Base-by-base conservation (phyloP, 2,888 invertebrate species). In the Lasioglossum leucozonium region DNA sequence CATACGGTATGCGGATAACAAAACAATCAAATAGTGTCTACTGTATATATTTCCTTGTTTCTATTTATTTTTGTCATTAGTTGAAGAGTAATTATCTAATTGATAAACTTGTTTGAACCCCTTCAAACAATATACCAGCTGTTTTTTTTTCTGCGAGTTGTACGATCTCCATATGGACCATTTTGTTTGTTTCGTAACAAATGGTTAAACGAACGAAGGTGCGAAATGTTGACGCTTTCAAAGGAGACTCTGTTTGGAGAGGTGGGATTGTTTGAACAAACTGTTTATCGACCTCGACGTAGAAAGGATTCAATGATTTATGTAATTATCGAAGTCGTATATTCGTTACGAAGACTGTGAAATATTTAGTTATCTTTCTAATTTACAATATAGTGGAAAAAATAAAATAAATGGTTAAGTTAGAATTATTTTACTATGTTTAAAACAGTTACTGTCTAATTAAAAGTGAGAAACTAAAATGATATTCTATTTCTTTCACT, bases 171-270 rank as follows among this genome's bases (percentile, higher is more conserved):
- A 26, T 58, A 44, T 30, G n/a, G 34, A 44, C n/a, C 18, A 47
- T 30, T 3, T 51, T 51, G n/a, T 84, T 75, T 77, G 40, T 44
- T 40, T 47, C 11, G n/a, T 84, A 72, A 26, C 8, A 55, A 16
- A 51, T 37, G 26, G 3, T 5, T n/a, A n/a, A 51, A 82, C 44
- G 75, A 58, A 71, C 37, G 16, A 10, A n/a, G 42, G 40, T 72
- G 77, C n/a, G 51, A 58, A 67, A 67, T n/a, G 40, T 67, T 11
- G 4, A 22, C n/a, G 34, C 18, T 22, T 72, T 79, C 47, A 34
- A 37, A 13, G n/a, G 58, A n/a, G 2, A 62, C 34, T 40, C 42
- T 47, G 0, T 26, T 18, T 47, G 58, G 37, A 2, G 40, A 37
- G 22, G 26, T 18, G 34, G 10, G 72, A 62, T 55, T 42, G 51